Evolutionary conservation across 2,797 vertebrate genomes (phyloP).

Genomic region (Thaleichthys pacificus): DNA sequence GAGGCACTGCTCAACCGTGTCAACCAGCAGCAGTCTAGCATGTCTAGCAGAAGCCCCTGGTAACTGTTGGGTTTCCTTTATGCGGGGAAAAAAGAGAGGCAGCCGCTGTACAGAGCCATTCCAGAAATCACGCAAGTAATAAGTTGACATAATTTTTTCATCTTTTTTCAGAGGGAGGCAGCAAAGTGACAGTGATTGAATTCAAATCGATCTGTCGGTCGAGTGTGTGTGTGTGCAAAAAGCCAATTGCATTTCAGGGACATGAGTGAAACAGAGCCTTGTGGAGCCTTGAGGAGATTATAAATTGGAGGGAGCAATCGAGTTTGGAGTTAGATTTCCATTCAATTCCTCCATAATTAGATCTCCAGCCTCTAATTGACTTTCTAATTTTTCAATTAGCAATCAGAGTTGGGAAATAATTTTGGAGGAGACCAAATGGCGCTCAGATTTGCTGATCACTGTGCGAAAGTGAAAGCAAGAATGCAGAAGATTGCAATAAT

Average conservation of each 20-base stretch:
- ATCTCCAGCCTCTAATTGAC: conserved; percentile 90
- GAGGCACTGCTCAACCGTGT: conserved; percentile 40
- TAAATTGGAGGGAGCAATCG: conserved; percentile 62
- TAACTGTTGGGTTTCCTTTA: background rate
- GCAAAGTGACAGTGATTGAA: conserved; percentile 49
- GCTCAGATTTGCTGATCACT: conserved; percentile 84
- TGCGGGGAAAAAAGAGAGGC: conserved; percentile 34
- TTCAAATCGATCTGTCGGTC: conserved; percentile 65
- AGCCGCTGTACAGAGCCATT: conserved; percentile 63
- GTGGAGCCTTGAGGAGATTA: conserved; percentile 68
- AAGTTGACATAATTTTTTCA: conserved; percentile 64
- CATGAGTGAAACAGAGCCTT: conserved; percentile 54
- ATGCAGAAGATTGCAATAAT: conserved; percentile 27
- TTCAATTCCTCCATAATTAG: conserved; percentile 96
- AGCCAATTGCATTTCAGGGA: conserved; percentile 57
- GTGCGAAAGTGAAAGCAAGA: conserved; percentile 36
- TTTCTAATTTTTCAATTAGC: conserved; percentile 99
- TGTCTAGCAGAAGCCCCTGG: conserved; percentile 16
- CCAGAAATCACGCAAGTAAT: conserved; percentile 49
- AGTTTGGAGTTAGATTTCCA: conserved; percentile 83
- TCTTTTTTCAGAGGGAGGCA: conserved; percentile 44
- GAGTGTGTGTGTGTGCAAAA: conserved; percentile 33
- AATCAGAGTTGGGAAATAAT: conserved; percentile 89
- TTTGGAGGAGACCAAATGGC: conserved; percentile 75
- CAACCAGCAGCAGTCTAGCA: conserved; percentile 28